Evolutionary conservation across 2,113 vertebrate species (phyloP), one percentile per base, ranked within the genome.

Genomic region (Grammomys surdaster): DNA sequence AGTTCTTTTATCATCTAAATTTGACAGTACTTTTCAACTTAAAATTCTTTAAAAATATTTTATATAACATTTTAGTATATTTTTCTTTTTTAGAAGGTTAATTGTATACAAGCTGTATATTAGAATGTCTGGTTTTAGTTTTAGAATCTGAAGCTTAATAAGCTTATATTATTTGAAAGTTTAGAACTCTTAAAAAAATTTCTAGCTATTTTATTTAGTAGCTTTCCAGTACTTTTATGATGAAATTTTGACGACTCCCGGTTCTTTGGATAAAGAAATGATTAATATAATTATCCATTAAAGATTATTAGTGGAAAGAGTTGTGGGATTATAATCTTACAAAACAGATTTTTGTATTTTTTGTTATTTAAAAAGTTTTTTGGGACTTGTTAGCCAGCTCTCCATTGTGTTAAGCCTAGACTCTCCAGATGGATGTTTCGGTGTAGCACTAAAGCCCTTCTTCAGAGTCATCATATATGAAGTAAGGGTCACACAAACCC

Each of bases 241-340:
- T 96, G 86, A 96, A 94, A 94, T 93, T 92, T 88, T 94, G 48
- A 91, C 12, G 82, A 96, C 46, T 80, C n/a, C 3, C 17, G 16
- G 8, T 75, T 90, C 19, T 89, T 81, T 91, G 77, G 63, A 17
- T 82, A 91, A 90, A 91, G 92, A 88, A 94, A 60, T 93, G 95
- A 76, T 56, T 94, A 94, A 56, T 95, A 76, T 78, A 3, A 7
- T 70, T 94, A 31, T 78, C 58, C 36, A 73, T 4, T 92, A 72
- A 93, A 80, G 36, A 65, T 92, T 33, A 76, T 46, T 85, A 88
- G 26, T 87, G 43, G 58, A 91, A 89, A 94, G 43, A 85, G 31
- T 94, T 78, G 11, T 82, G 43, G 16, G 36, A 78, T 94, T 95
- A 76, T 51, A 89, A 85, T 91, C 24, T 89, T 93, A 84, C 3